A percentile compares a stretch with the other conserved stretches of the same genome.
phyloP scores from a whole-genome alignment of 2,797 vertebrate species.

The Tachyglossus aculeatus region DNA sequence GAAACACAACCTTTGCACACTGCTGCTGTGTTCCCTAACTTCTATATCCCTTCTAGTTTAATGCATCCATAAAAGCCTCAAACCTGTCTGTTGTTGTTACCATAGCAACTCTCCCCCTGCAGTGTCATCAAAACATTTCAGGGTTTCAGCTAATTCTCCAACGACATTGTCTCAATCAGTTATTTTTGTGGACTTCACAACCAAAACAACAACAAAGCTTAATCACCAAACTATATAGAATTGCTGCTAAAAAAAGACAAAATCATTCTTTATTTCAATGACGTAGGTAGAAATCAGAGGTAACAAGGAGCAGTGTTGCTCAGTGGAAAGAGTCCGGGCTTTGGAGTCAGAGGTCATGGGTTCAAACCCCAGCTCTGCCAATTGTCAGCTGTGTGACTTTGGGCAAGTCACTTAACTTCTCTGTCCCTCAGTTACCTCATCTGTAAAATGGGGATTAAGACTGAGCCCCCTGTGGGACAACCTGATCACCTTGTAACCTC shows the following conservation, averaged over 20 bases:
- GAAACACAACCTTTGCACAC: slow-evolving; percentile 13
- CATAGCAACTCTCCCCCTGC: slow-evolving; percentile 18
- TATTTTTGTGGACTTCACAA: slow-evolving; percentile 12
- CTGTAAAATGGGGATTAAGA: too few relatives aligned
- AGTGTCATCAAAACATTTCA: slow-evolving; percentile 11
- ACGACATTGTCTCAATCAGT: slow-evolving; percentile 16
- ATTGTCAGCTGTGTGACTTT: too few relatives aligned
- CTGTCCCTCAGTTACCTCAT: too few relatives aligned
- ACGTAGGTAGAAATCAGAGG: slow-evolving; percentile 8
- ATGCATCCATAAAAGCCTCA: slow-evolving; percentile 24
- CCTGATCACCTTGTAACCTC: too few relatives aligned
- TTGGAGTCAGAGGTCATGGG: too few relatives aligned
- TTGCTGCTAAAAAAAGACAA: slow-evolving; percentile 11
- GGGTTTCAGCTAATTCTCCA: slow-evolving; percentile 18
- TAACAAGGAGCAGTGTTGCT: slow-evolving; percentile 32
- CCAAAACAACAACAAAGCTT: slow-evolving; percentile 25
- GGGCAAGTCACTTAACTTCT: too few relatives aligned
- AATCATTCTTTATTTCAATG: slow-evolving; percentile 1
- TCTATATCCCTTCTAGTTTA: slow-evolving; percentile 10
- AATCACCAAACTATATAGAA: slow-evolving; percentile 8
- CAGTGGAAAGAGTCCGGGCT: too few relatives aligned
- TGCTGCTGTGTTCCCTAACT: slow-evolving; percentile 10
- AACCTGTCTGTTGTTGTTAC: slow-evolving; percentile 14
- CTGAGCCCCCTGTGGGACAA: too few relatives aligned
- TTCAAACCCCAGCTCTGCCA: too few relatives aligned